These are phyloP conservation scores for Phylloscopus trochilus DNA, from an alignment of 2,113 vertebrate genomes.

Conservation along the genomic window DNA sequence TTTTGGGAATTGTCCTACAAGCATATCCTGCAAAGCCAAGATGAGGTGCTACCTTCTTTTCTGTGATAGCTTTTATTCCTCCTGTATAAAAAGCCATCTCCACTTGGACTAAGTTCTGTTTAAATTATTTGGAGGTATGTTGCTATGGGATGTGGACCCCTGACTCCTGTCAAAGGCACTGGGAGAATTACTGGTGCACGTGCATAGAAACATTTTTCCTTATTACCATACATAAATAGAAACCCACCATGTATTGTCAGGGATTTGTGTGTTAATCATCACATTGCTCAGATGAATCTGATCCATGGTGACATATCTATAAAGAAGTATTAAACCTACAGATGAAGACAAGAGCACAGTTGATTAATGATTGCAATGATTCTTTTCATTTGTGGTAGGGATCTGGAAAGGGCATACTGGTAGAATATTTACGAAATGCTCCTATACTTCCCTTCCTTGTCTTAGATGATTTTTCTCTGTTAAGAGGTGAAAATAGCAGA, in stretches of 20 bases:
- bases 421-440: not conserved
- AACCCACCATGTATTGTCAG: not conserved
- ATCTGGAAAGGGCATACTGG: not conserved
- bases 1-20: not conserved
- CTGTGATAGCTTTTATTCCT: not conserved
- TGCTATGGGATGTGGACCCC: not conserved
- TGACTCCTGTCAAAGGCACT: not conserved
- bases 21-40: not conserved
- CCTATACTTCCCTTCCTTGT: not conserved
- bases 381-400: not conserved
- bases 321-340: not conserved
- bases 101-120: not conserved
- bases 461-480: not conserved
- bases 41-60: not conserved
- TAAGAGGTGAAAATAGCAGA: not conserved
- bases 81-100: not conserved
- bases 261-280: not conserved
- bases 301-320: not conserved
- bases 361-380: not conserved
- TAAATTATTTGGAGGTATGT: not conserved
- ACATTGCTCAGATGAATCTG: not conserved
- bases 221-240: not conserved
- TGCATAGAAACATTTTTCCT: not conserved
- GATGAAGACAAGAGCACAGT: not conserved
- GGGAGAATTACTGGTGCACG: not conserved